phyloP scores from a whole-genome alignment of 2,113 vertebrate species.

The Pelmatolapia mariae region DNA sequence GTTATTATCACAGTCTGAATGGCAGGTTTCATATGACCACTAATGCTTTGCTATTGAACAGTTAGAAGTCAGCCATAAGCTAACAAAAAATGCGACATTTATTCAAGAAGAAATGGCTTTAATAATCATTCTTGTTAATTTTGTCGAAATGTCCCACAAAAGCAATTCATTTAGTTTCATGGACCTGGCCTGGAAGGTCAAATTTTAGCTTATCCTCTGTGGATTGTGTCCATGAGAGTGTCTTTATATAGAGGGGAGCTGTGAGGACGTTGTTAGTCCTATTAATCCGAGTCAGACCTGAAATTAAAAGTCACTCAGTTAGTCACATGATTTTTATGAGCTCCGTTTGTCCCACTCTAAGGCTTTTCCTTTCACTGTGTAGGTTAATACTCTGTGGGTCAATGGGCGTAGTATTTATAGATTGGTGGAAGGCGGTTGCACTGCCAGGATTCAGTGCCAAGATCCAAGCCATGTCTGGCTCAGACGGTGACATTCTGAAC shows the following conservation, averaged over 20 bases:
- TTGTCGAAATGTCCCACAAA: neutral
- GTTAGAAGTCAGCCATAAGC: neutral
- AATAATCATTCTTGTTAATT: neutral
- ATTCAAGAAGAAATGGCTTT: neutral
- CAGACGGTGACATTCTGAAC: slow-evolving; percentile 61
- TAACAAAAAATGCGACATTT: neutral
- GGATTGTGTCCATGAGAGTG: neutral
- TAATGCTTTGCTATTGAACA: neutral
- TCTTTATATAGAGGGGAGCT: slow-evolving; percentile 21
- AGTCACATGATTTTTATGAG: neutral
- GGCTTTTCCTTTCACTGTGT: neutral
- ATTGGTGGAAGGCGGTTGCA: neutral
- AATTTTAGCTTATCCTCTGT: neutral
- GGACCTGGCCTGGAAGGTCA: neutral
- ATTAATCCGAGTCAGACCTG: slow-evolving; percentile 17
- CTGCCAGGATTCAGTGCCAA: slow-evolving; percentile 30
- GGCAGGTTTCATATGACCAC: neutral
- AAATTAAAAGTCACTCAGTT: neutral
- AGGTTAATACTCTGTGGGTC: neutral
- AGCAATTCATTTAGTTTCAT: neutral
- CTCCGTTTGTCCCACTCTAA: neutral
- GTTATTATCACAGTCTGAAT: neutral
- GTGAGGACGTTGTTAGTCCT: neutral
- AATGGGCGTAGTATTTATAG: slow-evolving; percentile 46
- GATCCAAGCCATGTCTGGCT: slow-evolving; percentile 37